phyloP scores from a whole-genome alignment of 2,113 vertebrate genomes.

The Melozone crissalis region DNA sequence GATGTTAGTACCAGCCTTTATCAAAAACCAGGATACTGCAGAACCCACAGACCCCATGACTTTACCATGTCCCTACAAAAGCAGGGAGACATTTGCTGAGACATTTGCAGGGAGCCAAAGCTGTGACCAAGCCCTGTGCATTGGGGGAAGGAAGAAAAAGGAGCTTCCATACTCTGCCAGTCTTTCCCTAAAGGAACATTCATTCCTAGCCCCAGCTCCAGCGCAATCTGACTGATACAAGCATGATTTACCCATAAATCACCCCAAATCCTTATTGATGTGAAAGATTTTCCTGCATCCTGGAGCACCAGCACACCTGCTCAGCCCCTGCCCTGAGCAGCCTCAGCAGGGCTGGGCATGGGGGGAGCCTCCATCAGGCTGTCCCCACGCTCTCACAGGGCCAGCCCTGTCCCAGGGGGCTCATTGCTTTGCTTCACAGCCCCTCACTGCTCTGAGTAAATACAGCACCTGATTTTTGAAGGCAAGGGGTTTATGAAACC shows the following conservation, averaged over 20 bases:
- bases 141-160: not conserved
- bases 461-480: not conserved
- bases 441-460: not conserved
- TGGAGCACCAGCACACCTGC: rapidly evolving
- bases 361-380: not conserved
- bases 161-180: not conserved
- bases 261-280: not conserved
- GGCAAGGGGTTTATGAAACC: not conserved
- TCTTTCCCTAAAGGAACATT: not conserved
- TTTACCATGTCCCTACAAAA: not conserved
- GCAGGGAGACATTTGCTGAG: not conserved
- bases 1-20: not conserved
- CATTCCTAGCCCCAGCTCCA: not conserved
- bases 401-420: rapidly evolving
- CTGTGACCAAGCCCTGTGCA: not conserved
- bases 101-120: not conserved
- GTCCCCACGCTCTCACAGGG: not conserved
- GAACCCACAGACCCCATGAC: not conserved
- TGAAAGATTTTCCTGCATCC: not conserved
- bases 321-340: not conserved
- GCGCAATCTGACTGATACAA: rapidly evolving
- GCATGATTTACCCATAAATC: not conserved
- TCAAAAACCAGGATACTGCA: not conserved
- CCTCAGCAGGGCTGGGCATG: rapidly evolving
- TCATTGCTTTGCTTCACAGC: not conserved